phyloP scores from a whole-genome alignment of 2,113 vertebrate species.

The Semicossyphus pulcher region DNA sequence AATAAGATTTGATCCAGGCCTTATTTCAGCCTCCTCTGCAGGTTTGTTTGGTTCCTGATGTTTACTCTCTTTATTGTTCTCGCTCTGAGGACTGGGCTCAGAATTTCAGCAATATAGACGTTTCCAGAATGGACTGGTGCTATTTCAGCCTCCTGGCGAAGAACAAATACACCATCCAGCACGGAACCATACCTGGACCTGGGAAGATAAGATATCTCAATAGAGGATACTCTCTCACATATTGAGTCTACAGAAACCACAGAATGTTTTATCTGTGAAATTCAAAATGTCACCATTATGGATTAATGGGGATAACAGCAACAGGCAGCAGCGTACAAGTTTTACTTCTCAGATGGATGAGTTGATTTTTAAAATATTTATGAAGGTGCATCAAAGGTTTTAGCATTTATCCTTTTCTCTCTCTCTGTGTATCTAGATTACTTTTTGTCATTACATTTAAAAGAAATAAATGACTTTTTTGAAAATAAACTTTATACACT shows the following conservation, averaged over 20 bases:
- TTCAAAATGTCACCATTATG: not conserved
- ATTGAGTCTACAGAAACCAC: not conserved
- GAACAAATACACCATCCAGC: conserved; percentile 10
- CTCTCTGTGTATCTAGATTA: not conserved
- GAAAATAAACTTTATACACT: too few relatives aligned
- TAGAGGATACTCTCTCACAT: not conserved
- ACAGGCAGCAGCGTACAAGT: not conserved
- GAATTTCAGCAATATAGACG: conserved; percentile 54
- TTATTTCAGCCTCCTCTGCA: conserved; percentile 50
- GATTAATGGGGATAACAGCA: not conserved
- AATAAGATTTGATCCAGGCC: conserved; percentile 52
- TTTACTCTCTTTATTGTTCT: conserved; percentile 72
- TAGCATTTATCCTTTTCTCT: not conserved
- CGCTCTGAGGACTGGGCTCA: conserved; percentile 14
- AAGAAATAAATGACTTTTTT: not conserved
- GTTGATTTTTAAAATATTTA: not conserved
- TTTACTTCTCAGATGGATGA: not conserved
- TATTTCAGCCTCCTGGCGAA: conserved; percentile 12
- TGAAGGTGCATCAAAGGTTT: not conserved
- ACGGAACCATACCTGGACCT: not conserved
- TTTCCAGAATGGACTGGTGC: conserved; percentile 4
- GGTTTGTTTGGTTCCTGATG: conserved; percentile 39
- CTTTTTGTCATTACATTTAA: not conserved
- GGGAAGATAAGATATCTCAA: conserved; percentile 12
- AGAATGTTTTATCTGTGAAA: not conserved